phyloP scores from a whole-genome alignment of 2,113 vertebrate genomes.

The Ceyx cyanopectus region DNA sequence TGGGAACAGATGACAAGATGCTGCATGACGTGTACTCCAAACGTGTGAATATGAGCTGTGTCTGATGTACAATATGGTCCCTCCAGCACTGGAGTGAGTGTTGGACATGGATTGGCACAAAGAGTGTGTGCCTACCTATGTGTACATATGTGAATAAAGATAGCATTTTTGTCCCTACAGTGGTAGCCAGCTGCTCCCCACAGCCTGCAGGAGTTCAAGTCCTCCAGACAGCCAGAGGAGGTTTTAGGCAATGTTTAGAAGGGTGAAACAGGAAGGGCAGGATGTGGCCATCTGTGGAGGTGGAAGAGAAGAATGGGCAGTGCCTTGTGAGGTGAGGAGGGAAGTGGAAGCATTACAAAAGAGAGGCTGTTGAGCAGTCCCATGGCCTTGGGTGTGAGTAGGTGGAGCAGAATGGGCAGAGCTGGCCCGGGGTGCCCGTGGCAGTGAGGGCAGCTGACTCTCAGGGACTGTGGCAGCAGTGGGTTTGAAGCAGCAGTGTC shows the following conservation, averaged over 20 bases:
- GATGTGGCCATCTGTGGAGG: slow-evolving; percentile 21
- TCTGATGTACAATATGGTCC: not conserved
- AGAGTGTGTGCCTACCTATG: fast-evolving
- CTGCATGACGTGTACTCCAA: not conserved
- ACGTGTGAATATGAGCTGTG: not conserved
- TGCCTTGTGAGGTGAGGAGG: not conserved
- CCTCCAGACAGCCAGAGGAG: not conserved
- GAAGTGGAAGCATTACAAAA: not conserved
- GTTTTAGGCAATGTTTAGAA: not conserved
- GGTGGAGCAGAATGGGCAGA: slow-evolving; percentile 8
- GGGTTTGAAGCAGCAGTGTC: not conserved
- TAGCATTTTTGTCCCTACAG: not conserved
- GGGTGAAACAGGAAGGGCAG: slow-evolving; percentile 36
- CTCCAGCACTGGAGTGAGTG: not conserved
- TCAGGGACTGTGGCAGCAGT: not conserved
- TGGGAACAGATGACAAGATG: not conserved
- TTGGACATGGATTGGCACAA: not conserved
- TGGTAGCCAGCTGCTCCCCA: fast-evolving
- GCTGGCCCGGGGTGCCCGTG: fast-evolving
- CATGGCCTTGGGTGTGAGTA: not conserved
- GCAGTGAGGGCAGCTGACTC: fast-evolving
- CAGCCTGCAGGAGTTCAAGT: not conserved
- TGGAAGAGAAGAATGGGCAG: not conserved
- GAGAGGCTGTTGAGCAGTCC: not conserved
- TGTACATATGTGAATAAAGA: not conserved